Evolutionary conservation across 2,113 vertebrate genomes (phyloP).

Genomic region (Centropus unirufus): DNA sequence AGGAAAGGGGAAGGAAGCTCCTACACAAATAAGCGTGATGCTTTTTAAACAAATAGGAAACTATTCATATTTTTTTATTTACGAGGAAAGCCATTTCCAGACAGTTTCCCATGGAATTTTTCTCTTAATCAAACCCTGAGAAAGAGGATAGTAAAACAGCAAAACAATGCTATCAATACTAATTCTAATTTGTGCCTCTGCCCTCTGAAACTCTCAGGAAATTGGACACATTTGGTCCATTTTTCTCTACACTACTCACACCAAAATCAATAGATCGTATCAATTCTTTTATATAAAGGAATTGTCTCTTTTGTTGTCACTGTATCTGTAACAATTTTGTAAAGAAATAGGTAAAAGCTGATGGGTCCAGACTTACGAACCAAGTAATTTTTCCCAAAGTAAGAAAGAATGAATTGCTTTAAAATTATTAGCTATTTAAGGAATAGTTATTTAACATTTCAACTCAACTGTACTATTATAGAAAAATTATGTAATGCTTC

Average conservation of each 20-base stretch:
- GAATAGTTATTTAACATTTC: slow-evolving; percentile 32
- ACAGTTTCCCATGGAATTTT: background rate
- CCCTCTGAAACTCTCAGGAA: background rate
- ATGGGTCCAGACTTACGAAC: background rate
- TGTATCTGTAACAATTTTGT: background rate
- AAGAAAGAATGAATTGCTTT: background rate
- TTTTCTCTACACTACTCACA: background rate
- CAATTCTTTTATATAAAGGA: background rate
- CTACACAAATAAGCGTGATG: background rate
- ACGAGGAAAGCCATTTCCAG: background rate
- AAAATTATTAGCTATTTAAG: slow-evolving; percentile 20
- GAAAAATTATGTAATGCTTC: slow-evolving; percentile 27
- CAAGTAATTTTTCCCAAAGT: background rate
- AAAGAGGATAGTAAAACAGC: background rate
- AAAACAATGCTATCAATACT: background rate
- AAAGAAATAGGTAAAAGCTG: slow-evolving; percentile 1
- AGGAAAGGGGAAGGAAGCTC: background rate
- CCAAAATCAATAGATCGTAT: background rate
- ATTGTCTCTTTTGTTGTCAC: background rate
- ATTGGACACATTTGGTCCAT: background rate
- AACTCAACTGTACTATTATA: background rate
- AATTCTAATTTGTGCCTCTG: background rate
- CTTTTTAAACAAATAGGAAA: background rate
- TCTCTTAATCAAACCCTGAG: background rate
- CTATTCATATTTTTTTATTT: background rate